phyloP scores from a whole-genome alignment of 2,113 vertebrate species.

The Rana temporaria region DNA sequence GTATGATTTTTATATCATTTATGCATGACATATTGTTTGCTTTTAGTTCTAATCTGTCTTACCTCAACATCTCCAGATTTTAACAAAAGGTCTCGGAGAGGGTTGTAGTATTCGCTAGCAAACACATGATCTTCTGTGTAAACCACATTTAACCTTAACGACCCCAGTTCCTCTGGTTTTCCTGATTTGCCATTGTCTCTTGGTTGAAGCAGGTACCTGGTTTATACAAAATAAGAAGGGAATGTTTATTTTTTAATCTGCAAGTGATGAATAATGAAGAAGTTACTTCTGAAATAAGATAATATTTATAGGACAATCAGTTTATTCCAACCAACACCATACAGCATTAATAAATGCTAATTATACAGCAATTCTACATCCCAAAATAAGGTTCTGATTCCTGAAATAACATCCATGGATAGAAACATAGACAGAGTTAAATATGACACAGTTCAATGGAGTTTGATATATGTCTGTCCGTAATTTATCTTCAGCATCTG shows the following conservation, averaged over 20 bases:
- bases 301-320: too few relatives aligned
- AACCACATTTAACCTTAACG: conserved; percentile 93
- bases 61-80: conserved; percentile 90
- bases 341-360: too few relatives aligned
- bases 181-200: conserved; percentile 91
- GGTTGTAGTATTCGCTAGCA: conserved; percentile 88
- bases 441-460: too few relatives aligned
- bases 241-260: background rate
- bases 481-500: too few relatives aligned
- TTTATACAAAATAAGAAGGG: background rate
- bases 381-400: too few relatives aligned
- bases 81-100: conserved; percentile 88
- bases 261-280: too few relatives aligned
- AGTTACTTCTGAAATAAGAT: too few relatives aligned
- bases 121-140: conserved; percentile 99
- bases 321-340: too few relatives aligned
- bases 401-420: too few relatives aligned
- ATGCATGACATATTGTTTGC: background rate
- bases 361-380: too few relatives aligned
- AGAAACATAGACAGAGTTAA: too few relatives aligned
- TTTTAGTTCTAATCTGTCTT: conserved; percentile 35
- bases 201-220: conserved; percentile 96
- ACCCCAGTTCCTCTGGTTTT: conserved; percentile 94
- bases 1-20: background rate
- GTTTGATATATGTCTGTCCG: too few relatives aligned